Evolutionary conservation across 2,113 vertebrate genomes (phyloP).

Genomic region (Psittacara wagleri): DNA sequence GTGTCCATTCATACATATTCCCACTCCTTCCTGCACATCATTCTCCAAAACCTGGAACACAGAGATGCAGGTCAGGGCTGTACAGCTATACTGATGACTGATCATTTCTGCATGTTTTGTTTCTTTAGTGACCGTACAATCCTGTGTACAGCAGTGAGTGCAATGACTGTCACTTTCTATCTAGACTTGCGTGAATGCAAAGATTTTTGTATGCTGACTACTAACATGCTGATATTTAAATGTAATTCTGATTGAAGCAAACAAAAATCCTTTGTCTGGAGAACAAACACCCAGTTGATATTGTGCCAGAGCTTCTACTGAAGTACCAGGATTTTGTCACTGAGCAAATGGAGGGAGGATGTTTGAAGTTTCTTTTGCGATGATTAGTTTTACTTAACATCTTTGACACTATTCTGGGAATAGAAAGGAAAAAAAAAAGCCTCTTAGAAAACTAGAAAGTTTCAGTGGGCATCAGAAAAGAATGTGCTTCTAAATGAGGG

Average conservation of each 20-base stretch:
- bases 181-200: not conserved
- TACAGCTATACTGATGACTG: not conserved
- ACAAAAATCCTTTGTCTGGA: not conserved
- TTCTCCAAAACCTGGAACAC: constrained; percentile 90
- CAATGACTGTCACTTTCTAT: not conserved
- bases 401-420: not conserved
- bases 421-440: not conserved
- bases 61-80: constrained; percentile 81
- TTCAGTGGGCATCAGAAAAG: not conserved
- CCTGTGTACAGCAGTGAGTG: not conserved
- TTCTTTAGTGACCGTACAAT: not conserved
- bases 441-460: not conserved
- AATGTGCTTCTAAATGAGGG: not conserved
- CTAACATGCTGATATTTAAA: not conserved
- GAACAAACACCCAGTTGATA: not conserved
- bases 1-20: constrained; percentile 90
- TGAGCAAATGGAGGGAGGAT: not conserved
- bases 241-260: not conserved
- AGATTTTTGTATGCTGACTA: not conserved
- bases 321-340: not conserved
- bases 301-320: not conserved
- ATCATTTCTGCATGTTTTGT: not conserved
- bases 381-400: not conserved
- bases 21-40: constrained; percentile 90
- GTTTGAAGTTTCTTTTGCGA: not conserved